Evolutionary conservation across 2,888 invertebrate species (phyloP), one percentile per base, ranked within the genome.

Genomic region (Oeneis ivallda): DNA sequence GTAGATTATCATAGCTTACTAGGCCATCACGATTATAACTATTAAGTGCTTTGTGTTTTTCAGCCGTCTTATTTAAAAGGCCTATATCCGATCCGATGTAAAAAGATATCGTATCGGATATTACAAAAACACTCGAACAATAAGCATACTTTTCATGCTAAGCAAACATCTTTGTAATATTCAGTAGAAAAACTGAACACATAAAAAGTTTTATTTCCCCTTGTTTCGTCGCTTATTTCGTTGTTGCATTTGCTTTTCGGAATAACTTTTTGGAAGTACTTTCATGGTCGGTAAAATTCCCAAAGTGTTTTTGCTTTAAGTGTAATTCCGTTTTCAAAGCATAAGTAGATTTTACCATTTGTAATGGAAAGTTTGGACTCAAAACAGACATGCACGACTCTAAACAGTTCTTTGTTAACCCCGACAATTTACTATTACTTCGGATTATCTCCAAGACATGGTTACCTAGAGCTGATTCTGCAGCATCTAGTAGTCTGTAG

Each of bases 231-330:
- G 61, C 62, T 60, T 59, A 39, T 50, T 53, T 67, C 62, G 69
- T 41, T 67, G 69, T 69, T 65, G 69, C 69, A 67, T 69, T 67
- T 67, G 62, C 62, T 69, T 61, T 68, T 43, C 56, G 39, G 64
- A 54, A 53, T 65, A 69, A 69, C 65, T 69, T 69, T 69, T 69
- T 65, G 67, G 67, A 67, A 65, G 52, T 67, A 62, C 69, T 62
- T 67, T 69, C 69, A 67, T 65, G 69, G 69, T 69, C 65, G 67
- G 69, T 65, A 52, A 67, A 69, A 67, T 69, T 69, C 64, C 53
- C 64, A 62, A 68, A 69, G 65, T 65, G 62, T 62, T 53, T 58
- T 26, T 47, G 65, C 67, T 67, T 67, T 62, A 65, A 60, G 67
- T 65, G 68, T 68, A 65, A 65, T 67, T 62, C 50, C 59, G 58